Evolutionary conservation across 2,888 invertebrate genomes (phyloP).

Genomic region (Galeopsomyia nigrocyanea): DNA sequence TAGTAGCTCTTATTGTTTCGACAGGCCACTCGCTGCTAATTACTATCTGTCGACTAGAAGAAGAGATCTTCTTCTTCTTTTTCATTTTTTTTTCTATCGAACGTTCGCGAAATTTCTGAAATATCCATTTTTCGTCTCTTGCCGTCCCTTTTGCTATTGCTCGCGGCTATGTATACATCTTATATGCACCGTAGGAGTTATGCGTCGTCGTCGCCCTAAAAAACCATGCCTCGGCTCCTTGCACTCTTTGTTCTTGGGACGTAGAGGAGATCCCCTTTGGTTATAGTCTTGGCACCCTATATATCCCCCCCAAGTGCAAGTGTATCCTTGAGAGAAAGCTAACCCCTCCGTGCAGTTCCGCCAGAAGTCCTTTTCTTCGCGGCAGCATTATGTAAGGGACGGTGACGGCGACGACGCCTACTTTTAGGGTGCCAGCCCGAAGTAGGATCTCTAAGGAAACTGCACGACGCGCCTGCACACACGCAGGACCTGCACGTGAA

Average conservation of each 20-base stretch:
- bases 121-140: too few species aligned
- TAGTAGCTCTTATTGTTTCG: too few species aligned
- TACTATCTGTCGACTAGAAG: slow-evolving; percentile 22
- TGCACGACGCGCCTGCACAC: slow-evolving; percentile 31
- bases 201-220: slow-evolving; percentile 58
- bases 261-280: slow-evolving; percentile 53
- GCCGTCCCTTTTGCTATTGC: slow-evolving; percentile 49
- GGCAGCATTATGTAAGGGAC: slow-evolving; percentile 15
- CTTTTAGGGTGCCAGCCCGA: slow-evolving; percentile 58
- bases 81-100: too few species aligned
- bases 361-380: slow-evolving; percentile 33
- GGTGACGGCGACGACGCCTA: slow-evolving; percentile 54
- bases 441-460: slow-evolving; percentile 1
- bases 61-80: slow-evolving; percentile 8
- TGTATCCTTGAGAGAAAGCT: slow-evolving; percentile 55
- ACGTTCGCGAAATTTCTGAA: too few species aligned
- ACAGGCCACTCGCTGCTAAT: too few species aligned
- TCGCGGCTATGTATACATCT: slow-evolving; percentile 56
- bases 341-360: slow-evolving; percentile 47
- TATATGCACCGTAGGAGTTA: slow-evolving; percentile 63
- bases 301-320: slow-evolving; percentile 49
- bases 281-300: slow-evolving; percentile 64
- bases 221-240: slow-evolving; percentile 57
- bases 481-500: slow-evolving; percentile 39
- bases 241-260: slow-evolving; percentile 65